Base-by-base conservation (phyloP, 2,113 vertebrate genomes). In the Andinoacara biseriatus region DNA sequence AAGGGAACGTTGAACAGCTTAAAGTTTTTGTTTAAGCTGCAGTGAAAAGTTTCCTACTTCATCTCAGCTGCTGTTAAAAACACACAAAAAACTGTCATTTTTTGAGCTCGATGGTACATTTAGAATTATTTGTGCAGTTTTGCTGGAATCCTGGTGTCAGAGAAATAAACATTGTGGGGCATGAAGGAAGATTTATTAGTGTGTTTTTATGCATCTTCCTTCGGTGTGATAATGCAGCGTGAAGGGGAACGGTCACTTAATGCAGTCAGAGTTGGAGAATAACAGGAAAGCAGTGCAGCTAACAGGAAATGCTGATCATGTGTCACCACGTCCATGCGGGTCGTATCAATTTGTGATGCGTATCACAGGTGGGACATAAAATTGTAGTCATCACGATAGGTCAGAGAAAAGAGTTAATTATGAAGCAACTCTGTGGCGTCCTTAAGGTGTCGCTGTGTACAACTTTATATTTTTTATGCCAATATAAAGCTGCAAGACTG, bases 121-220 rank as follows among this genome's bases (percentile, higher is more conserved):
- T 31, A 72, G 26, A 46, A 29, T 6, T 61, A 31, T 74, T 56
- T 24, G n/a, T 82, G 74, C 22, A 62, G 17, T 80, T 74, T 76
- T 24, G 59, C 87, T 54, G 29, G 75, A 77, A 17, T 76, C 38
- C 18, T 74, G 69, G 72, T 35, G 80, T 89, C 74, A 77, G 38
- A 85, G 74, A 87, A 93, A 91, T 88, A 93, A 93, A 93, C 59
- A 54, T 76, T 75, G 60, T 67, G 49, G 54, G 82, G 84, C 79
- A 87, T 89, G 72, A 89, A 58, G 65, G 62, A 26, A 57, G 6
- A 18, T 72, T 52, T 52, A 52, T 74, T 18, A 1, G 20, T 83
- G 29, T 84, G 10, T 82, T 14, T 14, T 38, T 13, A 57, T 22
- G 3, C 20, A 5, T 18, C 54, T 10, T 72, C 20, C 67, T 54